Evolutionary conservation across 2,888 invertebrate genomes (phyloP).

Genomic region (Panopea generosa): DNA sequence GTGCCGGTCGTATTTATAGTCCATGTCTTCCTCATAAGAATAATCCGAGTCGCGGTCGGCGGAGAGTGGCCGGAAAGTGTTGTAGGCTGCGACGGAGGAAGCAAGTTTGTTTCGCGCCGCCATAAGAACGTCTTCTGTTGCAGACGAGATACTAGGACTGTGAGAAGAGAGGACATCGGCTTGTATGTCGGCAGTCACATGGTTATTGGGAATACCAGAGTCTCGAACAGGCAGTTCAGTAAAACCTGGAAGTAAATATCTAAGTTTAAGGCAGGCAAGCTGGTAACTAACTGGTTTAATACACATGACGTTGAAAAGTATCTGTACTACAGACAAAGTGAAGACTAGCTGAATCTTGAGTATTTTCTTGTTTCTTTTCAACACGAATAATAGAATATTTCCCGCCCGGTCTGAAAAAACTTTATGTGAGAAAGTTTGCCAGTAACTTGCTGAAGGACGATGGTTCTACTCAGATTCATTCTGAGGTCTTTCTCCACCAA

Average conservation of each 20-base stretch:
- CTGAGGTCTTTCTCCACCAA: too few relatives aligned
- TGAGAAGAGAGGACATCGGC: constrained; percentile 20
- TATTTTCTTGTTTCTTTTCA: too few relatives aligned
- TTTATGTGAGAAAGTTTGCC: too few relatives aligned
- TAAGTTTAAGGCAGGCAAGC: too few relatives aligned
- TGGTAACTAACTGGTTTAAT: too few relatives aligned
- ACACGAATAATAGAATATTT: too few relatives aligned
- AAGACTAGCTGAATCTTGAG: too few relatives aligned
- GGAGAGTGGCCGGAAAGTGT: constrained; percentile 62
- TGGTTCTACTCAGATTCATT: too few relatives aligned
- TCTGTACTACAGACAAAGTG: too few relatives aligned
- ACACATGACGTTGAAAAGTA: too few relatives aligned
- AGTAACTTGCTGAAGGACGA: too few relatives aligned
- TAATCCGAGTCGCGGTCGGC: constrained; percentile 72
- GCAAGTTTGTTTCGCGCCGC: constrained; percentile 74
- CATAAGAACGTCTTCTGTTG: constrained; percentile 67
- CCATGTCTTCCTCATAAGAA: constrained; percentile 74
- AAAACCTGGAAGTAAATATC: constrained; percentile 52
- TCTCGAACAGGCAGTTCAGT: constrained; percentile 62
- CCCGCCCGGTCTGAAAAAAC: too few relatives aligned
- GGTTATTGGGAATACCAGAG: constrained; percentile 32
- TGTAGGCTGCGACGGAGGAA: constrained; percentile 58
- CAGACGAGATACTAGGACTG: constrained; percentile 27
- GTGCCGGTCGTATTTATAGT: constrained; percentile 73
- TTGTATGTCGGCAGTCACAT: constrained; percentile 32